Evolutionary conservation across 2,113 vertebrate species (phyloP).

Genomic region (Perognathus longimembris): DNA sequence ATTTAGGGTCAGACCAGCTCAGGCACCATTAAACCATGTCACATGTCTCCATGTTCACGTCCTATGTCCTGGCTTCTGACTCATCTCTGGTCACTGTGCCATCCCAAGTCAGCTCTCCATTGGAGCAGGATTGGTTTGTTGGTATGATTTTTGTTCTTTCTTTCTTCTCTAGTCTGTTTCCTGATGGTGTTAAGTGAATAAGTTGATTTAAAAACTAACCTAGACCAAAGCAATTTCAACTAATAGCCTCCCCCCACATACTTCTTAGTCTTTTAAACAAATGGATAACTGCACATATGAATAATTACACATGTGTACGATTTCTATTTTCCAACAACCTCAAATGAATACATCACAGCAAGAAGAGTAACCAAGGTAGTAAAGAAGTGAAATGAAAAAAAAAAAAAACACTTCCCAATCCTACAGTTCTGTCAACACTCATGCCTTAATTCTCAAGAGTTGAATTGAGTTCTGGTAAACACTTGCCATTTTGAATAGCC

Average conservation of each 20-base stretch:
- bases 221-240: background rate
- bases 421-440: background rate
- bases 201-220: background rate
- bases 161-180: no score
- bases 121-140: no score
- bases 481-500: background rate
- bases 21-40: no score
- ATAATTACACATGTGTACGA: background rate
- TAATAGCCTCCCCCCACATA: background rate
- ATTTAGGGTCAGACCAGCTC: no score
- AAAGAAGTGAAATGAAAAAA: background rate
- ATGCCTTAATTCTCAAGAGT: background rate
- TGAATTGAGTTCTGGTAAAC: slow-evolving; percentile 15
- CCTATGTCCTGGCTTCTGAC: no score
- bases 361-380: background rate
- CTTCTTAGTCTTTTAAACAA: background rate
- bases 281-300: background rate
- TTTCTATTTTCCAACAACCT: background rate
- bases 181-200: no score
- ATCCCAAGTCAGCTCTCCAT: no score
- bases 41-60: no score
- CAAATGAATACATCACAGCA: background rate
- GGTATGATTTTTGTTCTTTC: no score
- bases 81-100: no score
- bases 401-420: background rate